phyloP scores from a whole-genome alignment of 2,113 vertebrate genomes.

The Oreochromis spilurus region DNA sequence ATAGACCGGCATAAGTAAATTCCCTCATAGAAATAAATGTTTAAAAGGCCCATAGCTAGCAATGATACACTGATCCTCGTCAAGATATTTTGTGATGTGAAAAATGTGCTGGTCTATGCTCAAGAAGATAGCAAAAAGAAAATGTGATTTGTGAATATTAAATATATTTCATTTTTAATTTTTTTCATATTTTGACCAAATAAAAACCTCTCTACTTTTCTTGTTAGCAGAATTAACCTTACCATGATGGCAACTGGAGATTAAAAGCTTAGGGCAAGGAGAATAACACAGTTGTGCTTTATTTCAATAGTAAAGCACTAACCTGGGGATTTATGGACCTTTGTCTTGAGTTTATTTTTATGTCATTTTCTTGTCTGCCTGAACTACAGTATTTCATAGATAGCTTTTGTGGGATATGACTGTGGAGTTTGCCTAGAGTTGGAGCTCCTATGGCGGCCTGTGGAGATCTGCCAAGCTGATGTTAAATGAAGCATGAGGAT shows the following conservation, averaged over 20 bases:
- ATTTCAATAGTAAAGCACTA: neutral
- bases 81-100: neutral
- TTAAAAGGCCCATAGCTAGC: neutral
- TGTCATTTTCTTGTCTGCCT: neutral
- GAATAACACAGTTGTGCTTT: neutral
- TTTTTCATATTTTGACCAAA: neutral
- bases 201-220: neutral
- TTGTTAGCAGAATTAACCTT: neutral
- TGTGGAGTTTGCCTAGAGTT: neutral
- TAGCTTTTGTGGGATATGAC: neutral
- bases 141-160: neutral
- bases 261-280: neutral
- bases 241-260: neutral
- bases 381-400: neutral
- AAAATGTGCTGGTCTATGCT: neutral
- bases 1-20: neutral
- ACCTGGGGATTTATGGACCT: neutral
- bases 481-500: slow-evolving; percentile 1
- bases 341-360: neutral
- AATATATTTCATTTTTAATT: neutral
- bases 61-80: neutral
- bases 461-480: neutral
- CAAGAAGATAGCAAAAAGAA: neutral
- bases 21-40: neutral
- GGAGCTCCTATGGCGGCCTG: neutral